These are phyloP conservation scores for Takifugu flavidus DNA, from an alignment of 2,113 vertebrate genomes.

Conservation along the genomic window DNA sequence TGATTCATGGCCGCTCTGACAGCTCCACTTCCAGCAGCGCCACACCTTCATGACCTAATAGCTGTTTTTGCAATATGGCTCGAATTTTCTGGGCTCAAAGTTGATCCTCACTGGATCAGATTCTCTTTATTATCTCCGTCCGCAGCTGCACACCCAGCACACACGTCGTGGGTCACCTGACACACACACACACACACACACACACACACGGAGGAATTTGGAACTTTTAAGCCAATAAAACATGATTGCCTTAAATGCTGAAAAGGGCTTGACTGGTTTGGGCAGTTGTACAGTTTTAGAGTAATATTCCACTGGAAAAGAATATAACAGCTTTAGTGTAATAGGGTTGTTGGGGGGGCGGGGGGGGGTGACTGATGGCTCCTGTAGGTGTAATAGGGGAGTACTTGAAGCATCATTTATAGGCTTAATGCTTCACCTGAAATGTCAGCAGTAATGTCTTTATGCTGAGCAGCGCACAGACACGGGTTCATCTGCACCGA, in stretches of 20 bases:
- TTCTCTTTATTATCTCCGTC: conserved; percentile 1
- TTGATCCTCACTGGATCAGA: conserved; percentile 1
- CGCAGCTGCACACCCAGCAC: neutral
- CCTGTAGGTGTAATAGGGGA: too few relatives aligned
- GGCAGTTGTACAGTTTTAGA: too few relatives aligned
- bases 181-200: neutral
- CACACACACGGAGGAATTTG: neutral
- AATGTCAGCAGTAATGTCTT: neutral
- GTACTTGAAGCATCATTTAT: too few relatives aligned
- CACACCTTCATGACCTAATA: conserved; percentile 64
- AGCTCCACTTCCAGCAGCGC: conserved; percentile 23
- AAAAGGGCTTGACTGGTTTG: neutral
- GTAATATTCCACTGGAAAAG: too few relatives aligned
- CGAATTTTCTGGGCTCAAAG: neutral
- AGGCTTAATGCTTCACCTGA: neutral
- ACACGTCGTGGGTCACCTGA: too few relatives aligned
- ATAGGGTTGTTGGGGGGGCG: too few relatives aligned
- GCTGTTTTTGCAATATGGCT: conserved; percentile 16
- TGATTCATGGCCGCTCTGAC: conserved; percentile 32
- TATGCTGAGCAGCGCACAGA: conserved; percentile 1
- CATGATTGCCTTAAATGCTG: neutral
- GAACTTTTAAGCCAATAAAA: neutral
- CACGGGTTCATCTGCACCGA: neutral
- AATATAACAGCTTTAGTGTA: too few relatives aligned
- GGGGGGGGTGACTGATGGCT: too few relatives aligned